Evolutionary conservation across 2,888 invertebrate genomes (phyloP).

Genomic region (Himalopsyche anomala): DNA sequence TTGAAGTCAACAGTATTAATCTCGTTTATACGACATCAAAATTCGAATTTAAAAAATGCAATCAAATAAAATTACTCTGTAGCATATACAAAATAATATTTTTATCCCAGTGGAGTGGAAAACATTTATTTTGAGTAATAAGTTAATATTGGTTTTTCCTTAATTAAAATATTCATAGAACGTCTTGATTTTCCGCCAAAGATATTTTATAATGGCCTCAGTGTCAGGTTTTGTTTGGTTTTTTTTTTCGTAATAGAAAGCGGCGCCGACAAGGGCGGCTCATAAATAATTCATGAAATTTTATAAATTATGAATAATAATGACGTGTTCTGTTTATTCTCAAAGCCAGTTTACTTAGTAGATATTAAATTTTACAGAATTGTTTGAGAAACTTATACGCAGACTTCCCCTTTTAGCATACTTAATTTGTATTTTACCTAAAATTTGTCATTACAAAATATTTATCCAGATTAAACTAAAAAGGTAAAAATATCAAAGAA

Average conservation of each 20-base stretch:
- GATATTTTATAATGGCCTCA: constrained; percentile 22
- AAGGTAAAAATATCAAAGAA: no score
- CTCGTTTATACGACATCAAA: no score
- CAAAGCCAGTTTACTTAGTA: background rate
- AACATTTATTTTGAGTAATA: no score
- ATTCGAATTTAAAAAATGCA: no score
- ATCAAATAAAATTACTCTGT: no score
- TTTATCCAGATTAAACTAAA: no score
- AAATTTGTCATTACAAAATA: no score
- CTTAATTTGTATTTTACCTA: no score
- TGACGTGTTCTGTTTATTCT: constrained; percentile 16
- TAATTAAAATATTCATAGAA: constrained; percentile 14
- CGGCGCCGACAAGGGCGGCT: constrained; percentile 26
- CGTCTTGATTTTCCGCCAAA: constrained; percentile 9
- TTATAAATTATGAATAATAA: constrained; percentile 30
- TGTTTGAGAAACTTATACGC: background rate
- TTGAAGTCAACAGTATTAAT: no score
- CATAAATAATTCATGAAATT: constrained; percentile 2
- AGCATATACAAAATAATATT: no score
- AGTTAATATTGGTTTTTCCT: background rate
- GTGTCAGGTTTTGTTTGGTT: background rate
- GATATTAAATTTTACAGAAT: background rate
- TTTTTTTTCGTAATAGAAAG: background rate
- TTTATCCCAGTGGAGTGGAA: no score
- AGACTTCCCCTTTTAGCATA: no score